A percentile compares a stretch with the other conserved stretches of the same genome.
Evolutionary conservation across 2,797 vertebrate species (phyloP).

Genomic region (Thalassophryne amazonica): DNA sequence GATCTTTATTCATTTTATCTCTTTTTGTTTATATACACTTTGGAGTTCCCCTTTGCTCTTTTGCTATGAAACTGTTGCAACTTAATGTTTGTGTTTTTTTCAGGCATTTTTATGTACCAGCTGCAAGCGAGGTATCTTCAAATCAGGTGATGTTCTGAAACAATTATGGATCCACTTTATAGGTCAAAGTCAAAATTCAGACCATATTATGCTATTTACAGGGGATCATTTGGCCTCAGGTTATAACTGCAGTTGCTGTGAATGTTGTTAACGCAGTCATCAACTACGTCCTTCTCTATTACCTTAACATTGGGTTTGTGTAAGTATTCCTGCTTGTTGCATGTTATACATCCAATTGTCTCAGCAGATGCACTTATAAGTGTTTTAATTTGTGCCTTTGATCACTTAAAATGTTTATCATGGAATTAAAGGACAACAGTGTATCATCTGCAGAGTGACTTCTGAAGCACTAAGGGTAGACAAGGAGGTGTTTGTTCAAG

Average conservation of each 20-base stretch:
- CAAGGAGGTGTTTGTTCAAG: too few species aligned
- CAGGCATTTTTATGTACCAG: constrained; percentile 81
- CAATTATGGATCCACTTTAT: background rate
- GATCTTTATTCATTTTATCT: background rate
- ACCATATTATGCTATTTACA: constrained; percentile 52
- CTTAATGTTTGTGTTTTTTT: background rate
- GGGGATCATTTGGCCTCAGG: constrained; percentile 81
- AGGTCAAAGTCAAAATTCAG: background rate
- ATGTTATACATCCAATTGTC: background rate
- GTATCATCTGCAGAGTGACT: too few species aligned
- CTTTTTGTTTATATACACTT: background rate
- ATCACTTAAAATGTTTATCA: too few species aligned
- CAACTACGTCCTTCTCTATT: constrained; percentile 85
- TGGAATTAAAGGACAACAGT: too few species aligned
- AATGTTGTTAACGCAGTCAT: constrained; percentile 86
- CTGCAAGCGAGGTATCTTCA: constrained; percentile 73
- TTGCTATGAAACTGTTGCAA: background rate
- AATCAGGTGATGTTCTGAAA: constrained; percentile 63
- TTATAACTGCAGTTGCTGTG: constrained; percentile 80
- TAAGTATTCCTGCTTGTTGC: constrained; percentile 72
- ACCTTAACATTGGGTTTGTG: constrained; percentile 85
- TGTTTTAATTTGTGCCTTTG: background rate
- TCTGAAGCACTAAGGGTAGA: too few species aligned
- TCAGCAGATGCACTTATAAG: background rate
- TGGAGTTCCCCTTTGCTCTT: background rate